A percentile compares a stretch with the other conserved stretches of the same genome.
Evolutionary conservation across 2,113 vertebrate genomes (phyloP).

Genomic region (Castor canadensis): DNA sequence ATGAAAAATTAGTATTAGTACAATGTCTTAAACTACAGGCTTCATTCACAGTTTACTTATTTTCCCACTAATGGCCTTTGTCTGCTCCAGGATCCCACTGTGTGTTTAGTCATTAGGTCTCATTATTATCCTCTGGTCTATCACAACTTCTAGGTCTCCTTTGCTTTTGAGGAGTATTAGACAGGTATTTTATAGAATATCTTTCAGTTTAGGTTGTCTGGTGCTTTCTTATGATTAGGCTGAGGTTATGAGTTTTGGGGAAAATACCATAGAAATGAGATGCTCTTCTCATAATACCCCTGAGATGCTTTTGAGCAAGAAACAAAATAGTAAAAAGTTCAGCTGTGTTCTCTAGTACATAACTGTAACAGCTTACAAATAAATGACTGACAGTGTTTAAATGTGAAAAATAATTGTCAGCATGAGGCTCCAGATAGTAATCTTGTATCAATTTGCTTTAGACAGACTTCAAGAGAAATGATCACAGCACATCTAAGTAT

Average conservation of each 20-base stretch:
- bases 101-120: neutral
- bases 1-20: constrained; percentile 11
- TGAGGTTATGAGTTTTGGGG: neutral
- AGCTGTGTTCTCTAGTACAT: neutral
- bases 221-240: neutral
- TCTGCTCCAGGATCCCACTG: neutral
- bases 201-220: neutral
- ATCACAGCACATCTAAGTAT: neutral
- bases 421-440: neutral
- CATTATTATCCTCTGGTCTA: neutral
- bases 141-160: neutral
- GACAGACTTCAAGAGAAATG: neutral
- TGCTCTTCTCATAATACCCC: neutral
- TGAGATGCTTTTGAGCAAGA: neutral
- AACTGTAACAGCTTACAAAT: neutral
- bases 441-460: neutral
- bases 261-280: neutral
- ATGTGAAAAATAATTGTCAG: neutral
- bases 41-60: neutral
- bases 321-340: neutral
- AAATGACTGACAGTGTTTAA: neutral
- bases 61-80: neutral
- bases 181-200: neutral
- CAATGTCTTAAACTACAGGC: neutral
- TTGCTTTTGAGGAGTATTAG: neutral